phyloP scores from a whole-genome alignment of 2,113 vertebrate genomes.

The Ovis aries region ARS-UI_Ramb_v3.0 NC_056054.1:47772001-47772500 shows the following conservation, averaged over 20 bases:
- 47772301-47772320: neutral
- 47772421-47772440: neutral
- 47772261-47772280: neutral
- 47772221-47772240: neutral
- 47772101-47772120: neutral
- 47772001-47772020: neutral
- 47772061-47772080: neutral
- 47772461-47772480: neutral
- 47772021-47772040: neutral
- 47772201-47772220: neutral
- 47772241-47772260: neutral
- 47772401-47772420: neutral
- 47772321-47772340: neutral
- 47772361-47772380: neutral
- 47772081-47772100: neutral
- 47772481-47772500: neutral
- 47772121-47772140: neutral
- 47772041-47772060: neutral
- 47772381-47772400: neutral
- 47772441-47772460: neutral
- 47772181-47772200: neutral
- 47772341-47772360: neutral
- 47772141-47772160: neutral
- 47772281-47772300: neutral
- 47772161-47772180: neutral